Evolutionary conservation across 1,140 invertebrate genomes (phyloP).

Genomic region (Littorina saxatilis): DNA sequence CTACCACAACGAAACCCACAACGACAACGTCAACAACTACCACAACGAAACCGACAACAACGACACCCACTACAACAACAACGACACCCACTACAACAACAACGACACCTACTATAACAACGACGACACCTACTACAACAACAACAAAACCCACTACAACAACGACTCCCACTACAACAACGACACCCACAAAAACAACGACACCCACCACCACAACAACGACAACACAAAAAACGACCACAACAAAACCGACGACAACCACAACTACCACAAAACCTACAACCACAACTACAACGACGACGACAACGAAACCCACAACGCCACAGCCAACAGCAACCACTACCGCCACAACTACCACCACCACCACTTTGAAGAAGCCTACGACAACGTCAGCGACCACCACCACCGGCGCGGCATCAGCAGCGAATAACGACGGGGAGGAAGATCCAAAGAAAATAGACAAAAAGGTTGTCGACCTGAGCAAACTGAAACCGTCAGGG

Average conservation of each 20-base stretch:
- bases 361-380: too few relatives aligned
- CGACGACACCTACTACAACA: background rate
- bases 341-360: background rate
- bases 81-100: conserved; percentile 22
- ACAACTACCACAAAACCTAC: conserved; percentile 24
- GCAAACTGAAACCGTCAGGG: background rate
- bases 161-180: too few relatives aligned
- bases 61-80: background rate
- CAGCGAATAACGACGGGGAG: background rate
- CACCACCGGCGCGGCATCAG: too few relatives aligned
- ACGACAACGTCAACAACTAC: background rate
- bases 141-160: background rate
- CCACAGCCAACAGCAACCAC: background rate
- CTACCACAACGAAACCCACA: background rate
- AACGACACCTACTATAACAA: background rate
- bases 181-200: background rate
- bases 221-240: background rate
- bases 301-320: background rate
- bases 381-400: background rate
- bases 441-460: background rate
- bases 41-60: background rate
- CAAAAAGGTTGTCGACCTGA: background rate
- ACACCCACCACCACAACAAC: background rate
- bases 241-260: background rate
- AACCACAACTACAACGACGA: background rate